phyloP scores from a whole-genome alignment of 2,113 vertebrate genomes.

The Istiophorus platypterus region DNA sequence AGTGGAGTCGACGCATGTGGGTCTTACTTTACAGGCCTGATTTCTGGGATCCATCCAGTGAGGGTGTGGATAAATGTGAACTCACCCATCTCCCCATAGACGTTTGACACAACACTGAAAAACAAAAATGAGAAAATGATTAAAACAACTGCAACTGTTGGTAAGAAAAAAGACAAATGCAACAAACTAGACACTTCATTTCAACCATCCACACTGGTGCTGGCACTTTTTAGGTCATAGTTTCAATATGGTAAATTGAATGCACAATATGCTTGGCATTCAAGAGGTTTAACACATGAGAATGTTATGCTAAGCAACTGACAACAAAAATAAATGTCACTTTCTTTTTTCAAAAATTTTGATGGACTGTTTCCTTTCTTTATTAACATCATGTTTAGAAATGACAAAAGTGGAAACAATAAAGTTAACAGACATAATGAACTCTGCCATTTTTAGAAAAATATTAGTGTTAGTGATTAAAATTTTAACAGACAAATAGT shows the following conservation, averaged over 20 bases:
- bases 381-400: neutral
- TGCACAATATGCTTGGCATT: neutral
- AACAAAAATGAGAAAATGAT: slow-evolving; percentile 15
- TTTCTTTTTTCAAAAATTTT: neutral
- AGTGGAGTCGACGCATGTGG: slow-evolving; percentile 28
- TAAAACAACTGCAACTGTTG: neutral
- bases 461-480: neutral
- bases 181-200: neutral
- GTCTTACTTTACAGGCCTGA: slow-evolving; percentile 88
- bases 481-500: no score
- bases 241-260: neutral
- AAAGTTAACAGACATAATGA: no score
- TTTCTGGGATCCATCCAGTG: slow-evolving; percentile 94
- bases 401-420: neutral
- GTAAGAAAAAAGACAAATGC: neutral
- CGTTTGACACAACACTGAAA: slow-evolving; percentile 64
- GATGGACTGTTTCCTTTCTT: neutral
- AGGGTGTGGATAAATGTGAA: slow-evolving; percentile 90
- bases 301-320: neutral
- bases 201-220: neutral
- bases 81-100: slow-evolving; percentile 86
- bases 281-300: neutral
- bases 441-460: neutral
- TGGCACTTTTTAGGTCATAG: neutral
- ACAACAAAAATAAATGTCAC: neutral